Percentiles rank a stretch among this genome's conserved stretches.
These are phyloP conservation scores for Rhombomys opimus DNA, from an alignment of 2,113 vertebrate species.

Conservation along the genomic window DNA sequence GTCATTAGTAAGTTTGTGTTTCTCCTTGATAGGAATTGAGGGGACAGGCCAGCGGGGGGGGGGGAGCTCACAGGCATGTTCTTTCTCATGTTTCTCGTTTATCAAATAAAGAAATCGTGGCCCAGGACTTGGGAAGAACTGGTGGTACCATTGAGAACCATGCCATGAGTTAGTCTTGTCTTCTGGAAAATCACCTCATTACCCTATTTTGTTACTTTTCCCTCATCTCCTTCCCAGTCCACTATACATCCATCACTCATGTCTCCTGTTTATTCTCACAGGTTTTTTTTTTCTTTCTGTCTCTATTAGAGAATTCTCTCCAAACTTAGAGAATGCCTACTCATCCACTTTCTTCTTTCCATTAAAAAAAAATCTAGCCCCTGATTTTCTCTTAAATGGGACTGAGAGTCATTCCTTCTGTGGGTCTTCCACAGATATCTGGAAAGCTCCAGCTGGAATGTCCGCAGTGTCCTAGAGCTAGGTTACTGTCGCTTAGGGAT, in stretches of 20 bases:
- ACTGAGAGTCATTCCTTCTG: neutral
- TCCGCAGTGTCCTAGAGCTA: neutral
- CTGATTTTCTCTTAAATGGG: neutral
- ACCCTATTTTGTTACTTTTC: neutral
- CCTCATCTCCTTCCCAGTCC: neutral
- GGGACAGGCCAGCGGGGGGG: neutral
- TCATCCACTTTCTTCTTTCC: neutral
- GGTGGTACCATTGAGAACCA: neutral
- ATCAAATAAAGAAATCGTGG: constrained; percentile 13
- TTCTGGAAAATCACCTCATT: neutral
- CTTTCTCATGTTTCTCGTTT: constrained; percentile 29
- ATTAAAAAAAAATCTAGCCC: neutral
- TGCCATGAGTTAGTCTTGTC: neutral
- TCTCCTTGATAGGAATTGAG: neutral
- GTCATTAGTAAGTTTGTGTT: neutral
- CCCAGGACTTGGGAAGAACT: neutral
- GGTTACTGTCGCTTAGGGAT: too few species aligned
- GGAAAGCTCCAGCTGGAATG: neutral
- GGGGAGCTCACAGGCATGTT: neutral
- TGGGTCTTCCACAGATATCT: neutral
- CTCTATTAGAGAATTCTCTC: neutral
- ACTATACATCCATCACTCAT: neutral
- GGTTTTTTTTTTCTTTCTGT: neutral
- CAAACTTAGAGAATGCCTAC: neutral
- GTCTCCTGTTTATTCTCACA: neutral